These are phyloP conservation scores for Drosophila colorata DNA, from an alignment of 2,888 invertebrate genomes.

Conservation along the genomic window DNA sequence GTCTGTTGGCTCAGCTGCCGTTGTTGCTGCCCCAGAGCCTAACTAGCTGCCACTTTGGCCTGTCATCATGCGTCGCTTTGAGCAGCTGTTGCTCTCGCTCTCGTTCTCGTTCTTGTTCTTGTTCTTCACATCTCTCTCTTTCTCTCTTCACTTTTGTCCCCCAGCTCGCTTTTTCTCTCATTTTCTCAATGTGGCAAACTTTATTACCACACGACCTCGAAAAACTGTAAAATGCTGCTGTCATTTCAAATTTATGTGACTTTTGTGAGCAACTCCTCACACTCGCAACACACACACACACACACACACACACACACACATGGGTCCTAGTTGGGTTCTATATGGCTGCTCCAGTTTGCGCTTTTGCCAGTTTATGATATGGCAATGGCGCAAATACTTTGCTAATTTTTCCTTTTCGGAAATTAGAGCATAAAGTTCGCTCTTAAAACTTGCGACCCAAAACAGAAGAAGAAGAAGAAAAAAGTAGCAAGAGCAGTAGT, in stretches of 20 bases:
- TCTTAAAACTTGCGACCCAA: conserved; percentile 67
- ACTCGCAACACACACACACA: background rate
- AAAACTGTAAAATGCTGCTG: conserved; percentile 77
- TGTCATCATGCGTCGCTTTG: conserved; percentile 59
- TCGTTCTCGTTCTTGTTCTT: background rate
- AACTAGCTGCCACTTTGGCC: conserved; percentile 60
- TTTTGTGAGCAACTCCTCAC: conserved; percentile 70
- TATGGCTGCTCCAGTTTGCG: conserved; percentile 47
- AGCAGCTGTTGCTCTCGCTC: conserved; percentile 47
- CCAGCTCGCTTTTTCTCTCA: conserved; percentile 17
- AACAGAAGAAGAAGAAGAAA: conserved; percentile 14
- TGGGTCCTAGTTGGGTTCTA: conserved; percentile 9
- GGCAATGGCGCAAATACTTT: conserved; percentile 76
- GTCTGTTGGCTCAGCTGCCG: conserved; percentile 15
- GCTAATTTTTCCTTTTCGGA: conserved; percentile 79
- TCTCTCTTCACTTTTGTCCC: background rate
- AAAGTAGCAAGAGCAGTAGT: background rate
- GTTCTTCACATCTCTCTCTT: background rate
- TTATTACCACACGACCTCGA: conserved; percentile 74
- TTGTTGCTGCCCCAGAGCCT: conserved; percentile 33
- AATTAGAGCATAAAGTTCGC: conserved; percentile 76
- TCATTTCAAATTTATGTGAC: conserved; percentile 78
- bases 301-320: conserved; percentile 18
- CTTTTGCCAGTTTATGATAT: conserved; percentile 72
- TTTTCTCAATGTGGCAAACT: conserved; percentile 47